phyloP scores from a whole-genome alignment of 2,888 invertebrate species.

The Lycophotia porphyrea region DNA sequence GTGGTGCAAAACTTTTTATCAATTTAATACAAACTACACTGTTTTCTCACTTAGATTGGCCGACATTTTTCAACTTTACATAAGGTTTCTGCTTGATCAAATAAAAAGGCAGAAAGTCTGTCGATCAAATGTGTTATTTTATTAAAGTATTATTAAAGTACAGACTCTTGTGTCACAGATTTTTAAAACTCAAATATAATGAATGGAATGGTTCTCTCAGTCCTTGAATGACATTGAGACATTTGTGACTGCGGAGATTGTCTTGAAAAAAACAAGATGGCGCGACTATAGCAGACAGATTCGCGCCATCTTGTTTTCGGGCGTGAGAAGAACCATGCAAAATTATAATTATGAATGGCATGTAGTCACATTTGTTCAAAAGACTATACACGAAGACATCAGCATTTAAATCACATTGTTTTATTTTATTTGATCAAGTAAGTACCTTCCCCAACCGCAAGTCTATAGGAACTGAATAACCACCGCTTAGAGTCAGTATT shows the following conservation, averaged over 20 bases:
- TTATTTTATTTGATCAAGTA: not conserved
- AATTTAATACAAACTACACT: not conserved
- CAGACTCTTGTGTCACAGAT: not conserved
- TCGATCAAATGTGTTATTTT: not conserved
- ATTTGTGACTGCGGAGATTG: not conserved
- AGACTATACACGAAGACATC: not conserved
- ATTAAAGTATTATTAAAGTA: not conserved
- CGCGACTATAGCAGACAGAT: not conserved
- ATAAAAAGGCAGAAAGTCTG: not conserved
- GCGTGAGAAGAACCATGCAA: not conserved
- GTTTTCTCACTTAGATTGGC: not conserved
- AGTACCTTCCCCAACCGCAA: not conserved
- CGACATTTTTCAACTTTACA: not conserved
- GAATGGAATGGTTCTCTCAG: not conserved
- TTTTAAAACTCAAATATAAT: not conserved
- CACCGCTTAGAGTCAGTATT: not conserved
- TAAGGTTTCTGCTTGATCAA: conserved; percentile 1
- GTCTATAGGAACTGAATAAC: too few species aligned
- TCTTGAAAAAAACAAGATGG: not conserved
- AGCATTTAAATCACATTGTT: not conserved
- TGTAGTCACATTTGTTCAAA: conserved; percentile 3
- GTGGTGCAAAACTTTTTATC: conserved; percentile 17
- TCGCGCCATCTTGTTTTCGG: not conserved
- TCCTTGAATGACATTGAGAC: not conserved
- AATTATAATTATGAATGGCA: not conserved